A percentile compares a stretch with the other conserved stretches of the same genome.
These are phyloP conservation scores for Pachyrhynchus sulphureomaculatus DNA, from an alignment of 1,140 invertebrate genomes.

Conservation along the genomic window DNA sequence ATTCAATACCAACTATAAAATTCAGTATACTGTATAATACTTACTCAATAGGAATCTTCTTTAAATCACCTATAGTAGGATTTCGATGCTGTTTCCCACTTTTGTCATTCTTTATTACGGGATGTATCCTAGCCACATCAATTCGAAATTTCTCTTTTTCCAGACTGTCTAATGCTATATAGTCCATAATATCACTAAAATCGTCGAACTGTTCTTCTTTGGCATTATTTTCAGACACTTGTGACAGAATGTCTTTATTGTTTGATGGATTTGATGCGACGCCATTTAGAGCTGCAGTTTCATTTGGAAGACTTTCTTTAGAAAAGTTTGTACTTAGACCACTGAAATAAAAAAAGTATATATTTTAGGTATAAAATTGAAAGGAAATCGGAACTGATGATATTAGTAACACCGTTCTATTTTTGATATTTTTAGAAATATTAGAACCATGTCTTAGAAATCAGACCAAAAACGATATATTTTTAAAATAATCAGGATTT, in stretches of 20 bases:
- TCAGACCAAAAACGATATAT: too few species aligned
- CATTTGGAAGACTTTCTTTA: constrained; percentile 44
- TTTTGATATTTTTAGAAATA: too few species aligned
- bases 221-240: constrained; percentile 34
- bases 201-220: constrained; percentile 54
- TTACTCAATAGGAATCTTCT: constrained; percentile 43
- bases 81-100: constrained; percentile 56
- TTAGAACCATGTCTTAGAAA: too few species aligned
- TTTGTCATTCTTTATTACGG: constrained; percentile 56
- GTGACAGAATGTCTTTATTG: constrained; percentile 48
- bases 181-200: constrained; percentile 59
- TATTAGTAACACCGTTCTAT: too few species aligned
- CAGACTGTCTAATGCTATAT: constrained; percentile 54
- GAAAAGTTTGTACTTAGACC: constrained; percentile 45
- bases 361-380: too few species aligned
- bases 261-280: neutral
- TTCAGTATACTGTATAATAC: too few species aligned
- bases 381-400: too few species aligned
- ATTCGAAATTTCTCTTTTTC: constrained; percentile 50
- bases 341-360: constrained; percentile 39
- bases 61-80: constrained; percentile 66
- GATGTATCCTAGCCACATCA: constrained; percentile 40
- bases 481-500: too few species aligned
- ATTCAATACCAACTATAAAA: too few species aligned
- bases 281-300: constrained; percentile 18